phyloP scores from a whole-genome alignment of 1,140 invertebrate genomes.

The Drosophila erecta region DNA sequence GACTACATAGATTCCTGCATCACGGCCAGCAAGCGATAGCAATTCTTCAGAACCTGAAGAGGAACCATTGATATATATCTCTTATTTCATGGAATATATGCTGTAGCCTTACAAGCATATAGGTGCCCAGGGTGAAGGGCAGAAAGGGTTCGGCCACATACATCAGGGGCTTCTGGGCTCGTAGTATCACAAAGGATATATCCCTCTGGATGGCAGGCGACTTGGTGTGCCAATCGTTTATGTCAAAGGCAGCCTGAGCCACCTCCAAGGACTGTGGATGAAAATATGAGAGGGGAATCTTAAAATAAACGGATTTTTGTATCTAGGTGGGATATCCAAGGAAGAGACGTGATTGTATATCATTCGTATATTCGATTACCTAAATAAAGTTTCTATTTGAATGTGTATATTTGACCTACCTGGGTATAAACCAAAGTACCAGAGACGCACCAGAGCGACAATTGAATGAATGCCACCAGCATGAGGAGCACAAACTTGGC shows the following conservation, averaged over 20 bases:
- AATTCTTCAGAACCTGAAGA: slow-evolving; percentile 58
- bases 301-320: background rate
- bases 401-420: slow-evolving; percentile 31
- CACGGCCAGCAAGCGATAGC: slow-evolving; percentile 58
- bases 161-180: slow-evolving; percentile 60
- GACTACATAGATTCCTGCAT: slow-evolving; percentile 53
- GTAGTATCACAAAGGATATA: slow-evolving; percentile 61
- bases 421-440: slow-evolving; percentile 58
- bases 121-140: slow-evolving; percentile 62
- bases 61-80: background rate
- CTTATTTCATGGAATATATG: background rate
- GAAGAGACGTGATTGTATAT: too few relatives aligned
- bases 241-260: slow-evolving; percentile 61
- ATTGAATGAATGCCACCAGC: slow-evolving; percentile 54
- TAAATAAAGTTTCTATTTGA: too few relatives aligned
- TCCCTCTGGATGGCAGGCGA: slow-evolving; percentile 51
- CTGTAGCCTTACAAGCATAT: slow-evolving; percentile 54
- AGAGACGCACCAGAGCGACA: slow-evolving; percentile 65
- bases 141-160: slow-evolving; percentile 60
- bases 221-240: slow-evolving; percentile 61
- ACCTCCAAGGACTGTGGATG: slow-evolving; percentile 58
- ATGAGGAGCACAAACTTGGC: slow-evolving; percentile 63
- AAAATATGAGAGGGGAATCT: too few relatives aligned
- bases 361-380: too few relatives aligned
- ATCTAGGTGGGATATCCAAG: too few relatives aligned